Conservation (phyloP, 1,140 invertebrate genomes). For the Trichonephila clavipes region DNA sequence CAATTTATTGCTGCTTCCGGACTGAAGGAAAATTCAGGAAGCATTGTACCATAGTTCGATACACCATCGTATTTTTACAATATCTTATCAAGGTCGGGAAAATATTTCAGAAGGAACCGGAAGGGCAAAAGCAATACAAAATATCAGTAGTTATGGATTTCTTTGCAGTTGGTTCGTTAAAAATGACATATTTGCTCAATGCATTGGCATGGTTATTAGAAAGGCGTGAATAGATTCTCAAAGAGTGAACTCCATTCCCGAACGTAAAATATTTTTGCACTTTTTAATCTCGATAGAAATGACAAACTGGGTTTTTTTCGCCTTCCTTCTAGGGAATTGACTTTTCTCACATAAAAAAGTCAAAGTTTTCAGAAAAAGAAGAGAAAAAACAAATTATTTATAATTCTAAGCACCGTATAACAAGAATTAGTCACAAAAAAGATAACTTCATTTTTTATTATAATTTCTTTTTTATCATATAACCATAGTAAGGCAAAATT, state of each 20-base stretch:
- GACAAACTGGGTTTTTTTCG: background rate
- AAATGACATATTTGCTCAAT: constrained; percentile 28
- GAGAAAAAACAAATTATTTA: background rate
- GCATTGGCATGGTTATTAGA: constrained; percentile 1
- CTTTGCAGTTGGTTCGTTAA: constrained; percentile 31
- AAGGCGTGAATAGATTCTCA: background rate
- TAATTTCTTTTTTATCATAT: background rate
- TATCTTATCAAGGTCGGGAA: constrained; percentile 31
- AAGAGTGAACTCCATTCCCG: background rate
- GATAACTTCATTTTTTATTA: background rate
- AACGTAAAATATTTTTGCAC: background rate
- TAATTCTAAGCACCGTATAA: background rate
- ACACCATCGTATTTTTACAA: constrained; percentile 59
- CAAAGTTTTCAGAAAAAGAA: background rate
- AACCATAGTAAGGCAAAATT: background rate
- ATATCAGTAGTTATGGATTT: constrained; percentile 32
- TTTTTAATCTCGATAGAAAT: constrained; percentile 4
- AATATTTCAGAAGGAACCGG: constrained; percentile 23
- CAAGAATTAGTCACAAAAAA: background rate
- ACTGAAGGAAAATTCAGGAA: background rate
- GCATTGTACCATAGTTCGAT: constrained; percentile 62
- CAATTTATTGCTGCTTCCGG: constrained; percentile 51
- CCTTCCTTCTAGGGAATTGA: background rate
- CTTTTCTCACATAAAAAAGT: background rate
- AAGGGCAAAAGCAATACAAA: constrained; percentile 20